Evolutionary conservation across 2,113 vertebrate species (phyloP).

Genomic region (Chelonoidis abingdonii): DNA sequence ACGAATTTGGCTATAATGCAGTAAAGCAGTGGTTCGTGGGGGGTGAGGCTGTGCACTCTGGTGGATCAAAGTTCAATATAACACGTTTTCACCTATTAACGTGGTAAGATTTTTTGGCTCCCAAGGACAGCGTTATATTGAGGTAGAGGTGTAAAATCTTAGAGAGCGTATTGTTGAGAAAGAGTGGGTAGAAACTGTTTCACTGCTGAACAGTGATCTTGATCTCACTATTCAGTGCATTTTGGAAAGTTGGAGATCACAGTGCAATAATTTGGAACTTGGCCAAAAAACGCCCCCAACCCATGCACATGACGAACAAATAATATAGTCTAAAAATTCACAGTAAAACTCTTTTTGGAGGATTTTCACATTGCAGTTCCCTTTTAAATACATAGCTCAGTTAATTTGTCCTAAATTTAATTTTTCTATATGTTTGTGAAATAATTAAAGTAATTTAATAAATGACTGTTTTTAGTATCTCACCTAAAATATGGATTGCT

Average conservation of each 20-base stretch:
- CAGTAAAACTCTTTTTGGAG: background rate
- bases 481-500: background rate
- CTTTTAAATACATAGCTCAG: background rate
- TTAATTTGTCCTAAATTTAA: background rate
- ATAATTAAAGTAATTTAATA: conserved; percentile 19
- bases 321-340: conserved; percentile 8
- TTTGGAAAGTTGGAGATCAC: conserved; percentile 41
- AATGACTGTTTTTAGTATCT: conserved; percentile 22
- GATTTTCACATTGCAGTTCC: background rate
- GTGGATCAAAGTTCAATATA: too few species aligned
- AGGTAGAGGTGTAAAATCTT: conserved; percentile 40
- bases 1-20: too few species aligned
- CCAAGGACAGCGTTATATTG: too few species aligned
- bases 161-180: conserved; percentile 39
- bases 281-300: fast-evolving
- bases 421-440: background rate
- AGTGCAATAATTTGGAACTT: background rate
- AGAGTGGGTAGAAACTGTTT: conserved; percentile 62
- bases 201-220: conserved; percentile 72
- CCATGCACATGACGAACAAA: background rate
- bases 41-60: too few species aligned
- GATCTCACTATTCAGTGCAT: conserved; percentile 62
- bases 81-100: too few species aligned
- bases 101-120: too few species aligned
- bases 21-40: too few species aligned